These are phyloP conservation scores for Phaenicophaeus curvirostris DNA, from an alignment of 2,797 vertebrate genomes.

Conservation along the genomic window DNA sequence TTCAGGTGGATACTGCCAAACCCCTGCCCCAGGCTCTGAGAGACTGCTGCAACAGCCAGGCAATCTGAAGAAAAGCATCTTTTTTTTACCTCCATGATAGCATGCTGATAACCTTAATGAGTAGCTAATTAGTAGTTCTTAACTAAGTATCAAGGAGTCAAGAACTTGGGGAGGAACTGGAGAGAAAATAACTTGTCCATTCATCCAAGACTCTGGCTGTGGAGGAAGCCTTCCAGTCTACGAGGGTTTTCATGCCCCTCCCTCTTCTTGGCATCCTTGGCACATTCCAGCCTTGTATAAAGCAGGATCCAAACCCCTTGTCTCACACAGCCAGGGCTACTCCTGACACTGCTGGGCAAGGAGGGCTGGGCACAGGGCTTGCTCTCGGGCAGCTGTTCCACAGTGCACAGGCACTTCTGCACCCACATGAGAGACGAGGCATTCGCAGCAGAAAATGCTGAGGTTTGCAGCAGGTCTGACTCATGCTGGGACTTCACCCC, in stretches of 20 bases:
- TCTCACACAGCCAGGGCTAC: fast-evolving
- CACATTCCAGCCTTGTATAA: not conserved
- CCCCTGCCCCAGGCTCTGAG: not conserved
- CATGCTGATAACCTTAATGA: not conserved
- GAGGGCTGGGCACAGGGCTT: not conserved
- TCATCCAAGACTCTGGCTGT: not conserved
- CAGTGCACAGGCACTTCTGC: fast-evolving
- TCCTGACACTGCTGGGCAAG: not conserved
- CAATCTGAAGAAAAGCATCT: not conserved
- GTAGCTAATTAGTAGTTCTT: not conserved
- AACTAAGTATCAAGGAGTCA: not conserved
- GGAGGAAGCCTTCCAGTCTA: not conserved
- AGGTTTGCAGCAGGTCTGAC: not conserved
- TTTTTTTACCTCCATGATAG: fast-evolving
- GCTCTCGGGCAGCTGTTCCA: not conserved
- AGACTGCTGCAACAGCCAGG: not conserved
- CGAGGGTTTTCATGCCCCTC: not conserved
- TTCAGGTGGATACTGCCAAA: not conserved
- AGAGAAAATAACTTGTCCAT: not conserved
- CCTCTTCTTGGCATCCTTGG: not conserved
- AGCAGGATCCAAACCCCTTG: not conserved
- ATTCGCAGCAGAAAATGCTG: not conserved
- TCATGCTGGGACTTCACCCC: not conserved
- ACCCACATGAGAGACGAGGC: fast-evolving
- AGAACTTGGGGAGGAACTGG: not conserved